These are phyloP conservation scores for Hippasteria phrygiana DNA, from an alignment of 53 echinoderm and acorn worm species.

Conservation along the genomic window DNA sequence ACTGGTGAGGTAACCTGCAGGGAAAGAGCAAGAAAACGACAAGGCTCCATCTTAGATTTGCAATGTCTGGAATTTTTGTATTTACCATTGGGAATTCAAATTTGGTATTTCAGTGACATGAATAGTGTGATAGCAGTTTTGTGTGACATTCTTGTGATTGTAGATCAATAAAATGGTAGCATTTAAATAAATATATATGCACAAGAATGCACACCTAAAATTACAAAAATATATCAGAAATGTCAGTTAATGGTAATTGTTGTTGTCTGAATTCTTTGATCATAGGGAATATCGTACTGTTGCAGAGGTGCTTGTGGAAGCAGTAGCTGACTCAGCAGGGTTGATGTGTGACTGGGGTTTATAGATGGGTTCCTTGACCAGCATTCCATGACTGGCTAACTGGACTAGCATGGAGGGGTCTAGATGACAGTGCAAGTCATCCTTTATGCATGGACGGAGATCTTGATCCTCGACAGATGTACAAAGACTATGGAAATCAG, in stretches of 20 bases:
- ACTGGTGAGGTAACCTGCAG: neutral
- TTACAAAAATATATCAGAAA: too few relatives aligned
- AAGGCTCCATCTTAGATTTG: too few relatives aligned
- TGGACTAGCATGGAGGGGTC: constrained; percentile 61
- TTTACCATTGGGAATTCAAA: too few relatives aligned
- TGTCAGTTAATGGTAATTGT: too few relatives aligned
- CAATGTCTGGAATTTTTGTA: too few relatives aligned
- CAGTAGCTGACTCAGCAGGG: neutral
- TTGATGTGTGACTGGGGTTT: neutral
- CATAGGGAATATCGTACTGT: neutral
- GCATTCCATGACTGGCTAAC: constrained; percentile 66
- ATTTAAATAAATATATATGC: too few relatives aligned
- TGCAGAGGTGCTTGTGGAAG: neutral
- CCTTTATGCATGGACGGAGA: constrained; percentile 66
- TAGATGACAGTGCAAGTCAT: constrained; percentile 73
- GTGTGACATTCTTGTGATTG: too few relatives aligned
- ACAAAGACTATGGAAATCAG: constrained; percentile 30
- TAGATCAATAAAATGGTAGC: too few relatives aligned
- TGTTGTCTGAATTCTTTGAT: neutral
- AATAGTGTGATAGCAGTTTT: too few relatives aligned
- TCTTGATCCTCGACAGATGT: constrained; percentile 53
- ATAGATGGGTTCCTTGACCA: constrained; percentile 66
- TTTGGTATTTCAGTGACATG: too few relatives aligned
- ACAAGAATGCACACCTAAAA: too few relatives aligned
- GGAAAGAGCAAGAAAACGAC: neutral